phyloP scores from a whole-genome alignment of 2,888 invertebrate species.

The Steinernema scapterisci region DNA sequence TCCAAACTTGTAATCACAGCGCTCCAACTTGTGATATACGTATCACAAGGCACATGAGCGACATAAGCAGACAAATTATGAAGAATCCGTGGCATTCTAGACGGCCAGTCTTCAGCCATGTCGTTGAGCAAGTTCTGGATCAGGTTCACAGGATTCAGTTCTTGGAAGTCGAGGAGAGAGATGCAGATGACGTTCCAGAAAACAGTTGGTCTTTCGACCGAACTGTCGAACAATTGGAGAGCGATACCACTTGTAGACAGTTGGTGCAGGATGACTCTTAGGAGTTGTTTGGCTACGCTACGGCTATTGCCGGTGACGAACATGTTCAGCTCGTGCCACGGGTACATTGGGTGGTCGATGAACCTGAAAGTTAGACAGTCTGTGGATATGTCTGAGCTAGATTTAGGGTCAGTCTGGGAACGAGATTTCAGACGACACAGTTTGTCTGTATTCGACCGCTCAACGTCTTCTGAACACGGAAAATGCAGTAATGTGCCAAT shows the following conservation, averaged over 20 bases:
- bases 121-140: slow-evolving; percentile 86
- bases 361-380: slow-evolving; percentile 49
- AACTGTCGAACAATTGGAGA: slow-evolving; percentile 76
- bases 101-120: slow-evolving; percentile 79
- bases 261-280: slow-evolving; percentile 87
- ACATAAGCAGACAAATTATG: slow-evolving; percentile 91
- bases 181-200: slow-evolving; percentile 93
- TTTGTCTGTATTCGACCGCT: too few species aligned
- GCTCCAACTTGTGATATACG: slow-evolving; percentile 79
- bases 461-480: not conserved
- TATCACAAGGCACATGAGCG: slow-evolving; percentile 80
- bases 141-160: slow-evolving; percentile 90
- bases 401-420: too few species aligned
- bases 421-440: not conserved
- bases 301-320: slow-evolving; percentile 91
- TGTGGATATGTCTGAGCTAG: too few species aligned
- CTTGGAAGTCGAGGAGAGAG: slow-evolving; percentile 91
- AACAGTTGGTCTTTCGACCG: slow-evolving; percentile 54
- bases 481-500: too few species aligned
- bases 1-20: slow-evolving; percentile 85
- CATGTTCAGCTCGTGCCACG: slow-evolving; percentile 69
- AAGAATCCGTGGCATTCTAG: slow-evolving; percentile 80
- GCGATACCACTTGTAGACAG: slow-evolving; percentile 95
- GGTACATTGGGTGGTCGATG: slow-evolving; percentile 62
- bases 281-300: slow-evolving; percentile 93